Conservation (phyloP, 2,888 invertebrate genomes). For the Drosophila demipolita region DNA sequence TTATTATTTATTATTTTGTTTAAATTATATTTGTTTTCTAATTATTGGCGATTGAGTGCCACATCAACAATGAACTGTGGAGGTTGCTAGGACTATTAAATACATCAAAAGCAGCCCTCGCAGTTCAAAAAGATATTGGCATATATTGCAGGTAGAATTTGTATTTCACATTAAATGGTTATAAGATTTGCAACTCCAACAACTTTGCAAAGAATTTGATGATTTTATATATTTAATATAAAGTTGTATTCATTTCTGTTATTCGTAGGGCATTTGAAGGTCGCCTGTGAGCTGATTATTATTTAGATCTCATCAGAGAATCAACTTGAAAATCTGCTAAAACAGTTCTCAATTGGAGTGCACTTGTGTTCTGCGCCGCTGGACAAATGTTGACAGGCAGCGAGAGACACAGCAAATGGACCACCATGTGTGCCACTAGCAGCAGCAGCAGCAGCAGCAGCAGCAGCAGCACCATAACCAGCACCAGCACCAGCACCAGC, state of each 20-base stretch:
- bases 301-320: slow-evolving; percentile 11
- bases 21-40: not conserved
- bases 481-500: not conserved
- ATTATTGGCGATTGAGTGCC: slow-evolving; percentile 11
- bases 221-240: not conserved
- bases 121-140: slow-evolving; percentile 34
- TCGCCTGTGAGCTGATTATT: slow-evolving; percentile 2
- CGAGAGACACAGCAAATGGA: slow-evolving; percentile 35
- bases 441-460: slow-evolving; percentile 18
- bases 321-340: slow-evolving; percentile 41
- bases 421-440: slow-evolving; percentile 60
- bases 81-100: slow-evolving; percentile 50
- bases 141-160: not conserved
- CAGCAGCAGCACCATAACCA: slow-evolving; percentile 12
- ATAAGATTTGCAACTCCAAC: not conserved
- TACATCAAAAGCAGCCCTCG: slow-evolving; percentile 45
- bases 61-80: slow-evolving; percentile 34
- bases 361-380: slow-evolving; percentile 64
- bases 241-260: not conserved
- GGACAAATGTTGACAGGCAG: slow-evolving; percentile 56
- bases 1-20: not conserved
- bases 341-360: slow-evolving; percentile 61
- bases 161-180: not conserved
- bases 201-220: not conserved
- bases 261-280: slow-evolving; percentile 9